Base-by-base conservation (phyloP, 2,797 vertebrate species). In the Pseudotriccus pelzelni region DNA sequence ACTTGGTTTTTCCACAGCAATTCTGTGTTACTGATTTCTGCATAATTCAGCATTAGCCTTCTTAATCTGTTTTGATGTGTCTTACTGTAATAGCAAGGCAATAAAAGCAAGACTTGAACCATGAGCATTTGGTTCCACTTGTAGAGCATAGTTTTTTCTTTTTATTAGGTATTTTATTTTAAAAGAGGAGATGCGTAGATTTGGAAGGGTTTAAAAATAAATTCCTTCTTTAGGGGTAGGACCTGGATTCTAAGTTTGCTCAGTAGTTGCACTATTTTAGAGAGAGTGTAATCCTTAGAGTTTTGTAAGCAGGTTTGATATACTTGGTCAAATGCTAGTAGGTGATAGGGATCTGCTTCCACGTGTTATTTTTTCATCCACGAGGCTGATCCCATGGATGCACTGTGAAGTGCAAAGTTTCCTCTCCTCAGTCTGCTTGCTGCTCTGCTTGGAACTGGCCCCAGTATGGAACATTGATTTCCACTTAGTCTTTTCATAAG, bases 61-160 rank as follows among this genome's bases (percentile, higher is more conserved):
- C 64, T 79, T 95, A 94, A 94, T 94, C 94, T 94, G 50, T 96
- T 95, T 88, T 84, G 90, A 83, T 95, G 58, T 67, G 76, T 94
- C 37, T 64, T 88, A 75, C 39, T 91, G 79, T 84, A 96, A 75
- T 47, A 84, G 50, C 53, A 88, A 75, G 27, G 64, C 64, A 64
- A 46, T 85, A 64, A 89, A 85, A 85, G 79, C 32, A 68, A 50
- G 73, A 46, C 20, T 84, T 84, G 72, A 90, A 88, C n/a, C 7
- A 21, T 37, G 8, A 91, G 30, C 43, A 6, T 94, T 91, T 86
- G 50, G 58, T 81, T 89, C n/a, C 21, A n/a, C 81, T 93, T 91
- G 87, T 87, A 84, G 74, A 41, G 25, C 18, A n/a, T 53, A 30
- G 47, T 66, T 5, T 39, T 11, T 37, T 52, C 37, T 58, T n/a